phyloP scores from a whole-genome alignment of 92 coral and sea anemone genomes.

The Epizoanthus illoricatus region DNA sequence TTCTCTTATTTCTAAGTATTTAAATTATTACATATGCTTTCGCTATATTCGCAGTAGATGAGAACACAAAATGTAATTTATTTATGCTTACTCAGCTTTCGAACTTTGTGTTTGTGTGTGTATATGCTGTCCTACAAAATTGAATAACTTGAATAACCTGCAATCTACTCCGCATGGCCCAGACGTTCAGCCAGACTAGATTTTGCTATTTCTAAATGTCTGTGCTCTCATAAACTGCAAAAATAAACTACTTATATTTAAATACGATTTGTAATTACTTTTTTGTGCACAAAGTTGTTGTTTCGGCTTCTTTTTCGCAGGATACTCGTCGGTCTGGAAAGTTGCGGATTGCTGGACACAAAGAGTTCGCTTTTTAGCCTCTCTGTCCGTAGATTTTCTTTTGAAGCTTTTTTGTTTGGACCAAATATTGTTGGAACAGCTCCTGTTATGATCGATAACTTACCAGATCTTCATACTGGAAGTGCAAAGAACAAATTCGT shows the following conservation, averaged over 20 bases:
- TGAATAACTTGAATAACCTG: slow-evolving; percentile 15
- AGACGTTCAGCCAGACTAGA: too few relatives aligned
- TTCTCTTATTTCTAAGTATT: not conserved
- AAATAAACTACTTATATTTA: not conserved
- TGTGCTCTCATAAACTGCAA: slow-evolving; percentile 14
- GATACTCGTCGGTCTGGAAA: slow-evolving; percentile 41
- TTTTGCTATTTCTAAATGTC: too few relatives aligned
- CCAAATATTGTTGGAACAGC: slow-evolving; percentile 42
- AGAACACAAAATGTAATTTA: not conserved
- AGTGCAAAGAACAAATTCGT: slow-evolving; percentile 40
- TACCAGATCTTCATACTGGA: slow-evolving; percentile 32
- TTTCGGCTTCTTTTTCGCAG: slow-evolving; percentile 51
- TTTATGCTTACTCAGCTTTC: not conserved
- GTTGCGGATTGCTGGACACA: slow-evolving; percentile 42
- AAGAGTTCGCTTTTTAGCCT: slow-evolving; percentile 41
- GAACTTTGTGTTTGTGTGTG: not conserved
- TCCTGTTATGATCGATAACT: slow-evolving; percentile 33
- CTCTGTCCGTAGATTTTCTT: slow-evolving; percentile 39
- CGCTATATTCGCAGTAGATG: not conserved
- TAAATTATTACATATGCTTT: not conserved
- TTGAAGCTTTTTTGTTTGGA: slow-evolving; percentile 33
- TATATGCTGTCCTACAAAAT: not conserved
- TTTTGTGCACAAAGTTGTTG: slow-evolving; percentile 6
- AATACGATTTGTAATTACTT: slow-evolving; percentile 3
- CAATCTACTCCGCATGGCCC: slow-evolving; percentile 16